Evolutionary conservation across 2,888 invertebrate species (phyloP), one percentile per base, ranked within the genome.

Genomic region (Trimorus sp.): DNA sequence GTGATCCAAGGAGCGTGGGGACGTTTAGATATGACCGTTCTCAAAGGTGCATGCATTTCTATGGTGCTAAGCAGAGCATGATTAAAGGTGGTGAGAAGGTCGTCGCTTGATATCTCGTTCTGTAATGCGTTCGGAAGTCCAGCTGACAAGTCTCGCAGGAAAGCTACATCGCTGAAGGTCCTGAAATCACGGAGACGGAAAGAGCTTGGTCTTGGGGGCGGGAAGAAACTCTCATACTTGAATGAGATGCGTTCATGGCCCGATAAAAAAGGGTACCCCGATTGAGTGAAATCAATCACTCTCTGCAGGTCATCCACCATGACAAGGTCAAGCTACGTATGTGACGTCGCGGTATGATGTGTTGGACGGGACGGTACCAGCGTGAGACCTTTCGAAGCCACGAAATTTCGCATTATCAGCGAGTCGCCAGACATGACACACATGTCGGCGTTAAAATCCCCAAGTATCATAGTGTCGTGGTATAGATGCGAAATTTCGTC

Each of bases 361-460:
- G 63, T 65, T 6, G 63, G 51, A 7, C 9, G n/a, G 12, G 63
- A 65, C 5, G 49, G 63, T 6, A 65, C 40, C 3, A 60, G 15
- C 6, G 8, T 8, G n/a, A 60, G 45, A 16, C 26, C 45, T 11
- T 26, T 14, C 4, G 12, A 40, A 7, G 12, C 2, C 0, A 45
- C 14, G 12, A 15, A 60, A 14, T 14, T 26, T n/a, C 26, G 4
- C 4, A 26, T 14, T 16, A 26, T 11, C 40, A 9, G 15, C 8
- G 26, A 12, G 12, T 26, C 45, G 26, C 5, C 12, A 4, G 15
- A 26, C 2, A 14, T 8, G 6, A 9, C 3, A 15, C 12, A 12
- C 58, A 62, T 49, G 36, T 62, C 36, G 2, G 49, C 49, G n/a
- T 62, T 62, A 37, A 62, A 62, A 26, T 65, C 63, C 4, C 63